phyloP scores from a whole-genome alignment of 2,113 vertebrate species.

The rabbit (Oryctolagus cuniculus) region mOryCun1.1 NC_091438.1:88286001-88286500 shows the following conservation, averaged over 20 bases:
- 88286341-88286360: not conserved
- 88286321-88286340: not conserved
- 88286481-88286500: constrained; percentile 28
- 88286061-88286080: not conserved
- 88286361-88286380: not conserved
- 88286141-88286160: not conserved
- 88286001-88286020: not conserved
- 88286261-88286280: not conserved
- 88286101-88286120: not conserved
- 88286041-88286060: not conserved
- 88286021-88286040: not conserved
- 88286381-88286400: not conserved
- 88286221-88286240: not conserved
- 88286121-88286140: not conserved
- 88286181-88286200: constrained; percentile 8
- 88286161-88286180: constrained; percentile 22
- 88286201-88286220: constrained; percentile 21
- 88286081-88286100: not conserved
- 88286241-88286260: constrained; percentile 1
- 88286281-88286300: not conserved
- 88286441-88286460: constrained; percentile 51
- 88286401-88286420: not conserved
- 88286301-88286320: not conserved
- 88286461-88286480: not conserved
- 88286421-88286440: not conserved